phyloP scores from a whole-genome alignment of 2,888 invertebrate genomes.

The Harpagoxenus sublaevis region DNA sequence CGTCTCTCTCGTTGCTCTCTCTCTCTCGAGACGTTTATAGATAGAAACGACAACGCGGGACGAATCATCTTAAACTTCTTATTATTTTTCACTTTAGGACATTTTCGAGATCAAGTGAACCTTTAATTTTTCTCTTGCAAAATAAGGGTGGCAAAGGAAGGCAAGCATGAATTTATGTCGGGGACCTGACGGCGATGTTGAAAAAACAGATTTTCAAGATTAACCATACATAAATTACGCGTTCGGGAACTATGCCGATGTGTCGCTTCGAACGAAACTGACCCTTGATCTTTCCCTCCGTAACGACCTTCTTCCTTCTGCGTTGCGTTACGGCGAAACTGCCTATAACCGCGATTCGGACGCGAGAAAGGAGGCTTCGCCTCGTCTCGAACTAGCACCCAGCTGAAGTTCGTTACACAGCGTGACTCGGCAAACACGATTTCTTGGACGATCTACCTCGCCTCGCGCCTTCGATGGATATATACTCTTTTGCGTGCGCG shows the following conservation, averaged over 20 bases:
- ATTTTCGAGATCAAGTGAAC: neutral
- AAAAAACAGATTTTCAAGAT: neutral
- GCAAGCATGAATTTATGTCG: neutral
- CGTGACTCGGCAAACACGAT: slow-evolving; percentile 83
- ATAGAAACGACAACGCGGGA: neutral
- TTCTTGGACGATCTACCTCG: slow-evolving; percentile 63
- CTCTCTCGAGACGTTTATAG: neutral
- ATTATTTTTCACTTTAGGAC: neutral
- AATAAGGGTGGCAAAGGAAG: no score
- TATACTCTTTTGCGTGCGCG: slow-evolving; percentile 39
- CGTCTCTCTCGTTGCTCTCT: neutral
- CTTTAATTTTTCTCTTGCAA: neutral
- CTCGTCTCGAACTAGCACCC: slow-evolving; percentile 56
- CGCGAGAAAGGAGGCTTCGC: slow-evolving; percentile 66
- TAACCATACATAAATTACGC: neutral
- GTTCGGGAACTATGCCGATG: neutral
- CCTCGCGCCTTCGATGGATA: slow-evolving; percentile 45
- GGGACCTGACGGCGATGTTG: no score
- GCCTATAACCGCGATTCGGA: slow-evolving; percentile 70
- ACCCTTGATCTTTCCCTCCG: slow-evolving; percentile 47
- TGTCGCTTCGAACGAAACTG: slow-evolving; percentile 32
- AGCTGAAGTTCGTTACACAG: slow-evolving; percentile 84
- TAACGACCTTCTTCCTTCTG: slow-evolving; percentile 63
- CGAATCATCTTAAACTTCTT: neutral
- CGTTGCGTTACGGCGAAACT: slow-evolving; percentile 65